Evolutionary conservation across 53 echinoderm and acorn worm species (phyloP).

Genomic region (Holothuria leucospilota): DNA sequence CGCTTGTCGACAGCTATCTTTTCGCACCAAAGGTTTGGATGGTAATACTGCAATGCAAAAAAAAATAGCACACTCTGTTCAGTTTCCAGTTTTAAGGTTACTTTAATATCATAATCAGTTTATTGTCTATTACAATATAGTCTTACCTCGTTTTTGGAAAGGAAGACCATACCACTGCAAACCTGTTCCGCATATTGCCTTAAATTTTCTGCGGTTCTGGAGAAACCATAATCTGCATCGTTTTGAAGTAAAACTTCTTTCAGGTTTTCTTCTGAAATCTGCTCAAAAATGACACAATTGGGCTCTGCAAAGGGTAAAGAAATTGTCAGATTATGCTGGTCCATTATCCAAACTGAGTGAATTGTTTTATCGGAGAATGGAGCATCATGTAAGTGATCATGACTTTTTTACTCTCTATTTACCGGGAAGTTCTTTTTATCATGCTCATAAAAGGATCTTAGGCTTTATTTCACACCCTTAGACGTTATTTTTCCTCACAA

Average conservation of each 20-base stretch:
- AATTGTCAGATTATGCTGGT: too few species aligned
- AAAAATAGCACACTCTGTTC: neutral
- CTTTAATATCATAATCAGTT: too few species aligned
- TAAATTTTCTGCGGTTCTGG: neutral
- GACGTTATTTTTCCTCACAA: too few species aligned
- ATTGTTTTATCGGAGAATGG: too few species aligned
- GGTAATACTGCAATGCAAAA: neutral
- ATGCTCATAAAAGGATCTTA: too few species aligned
- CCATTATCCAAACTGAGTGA: too few species aligned
- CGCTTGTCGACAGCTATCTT: neutral
- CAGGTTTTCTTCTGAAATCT: neutral
- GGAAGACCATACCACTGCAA: slow-evolving; percentile 31
- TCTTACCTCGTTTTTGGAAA: neutral
- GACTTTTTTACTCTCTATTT: too few species aligned
- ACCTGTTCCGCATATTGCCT: slow-evolving; percentile 27
- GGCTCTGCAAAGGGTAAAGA: neutral
- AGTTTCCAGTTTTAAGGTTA: neutral
- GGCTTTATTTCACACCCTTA: too few species aligned
- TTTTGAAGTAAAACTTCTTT: neutral
- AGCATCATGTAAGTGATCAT: too few species aligned
- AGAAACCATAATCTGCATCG: neutral
- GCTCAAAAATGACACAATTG: slow-evolving; percentile 7
- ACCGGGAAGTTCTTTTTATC: too few species aligned
- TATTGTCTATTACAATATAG: too few species aligned
- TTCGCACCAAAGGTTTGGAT: slow-evolving; percentile 12